Evolutionary conservation across 2,113 vertebrate genomes (phyloP), one percentile per base, ranked within the genome.

Genomic region (Plestiodon gilberti): DNA sequence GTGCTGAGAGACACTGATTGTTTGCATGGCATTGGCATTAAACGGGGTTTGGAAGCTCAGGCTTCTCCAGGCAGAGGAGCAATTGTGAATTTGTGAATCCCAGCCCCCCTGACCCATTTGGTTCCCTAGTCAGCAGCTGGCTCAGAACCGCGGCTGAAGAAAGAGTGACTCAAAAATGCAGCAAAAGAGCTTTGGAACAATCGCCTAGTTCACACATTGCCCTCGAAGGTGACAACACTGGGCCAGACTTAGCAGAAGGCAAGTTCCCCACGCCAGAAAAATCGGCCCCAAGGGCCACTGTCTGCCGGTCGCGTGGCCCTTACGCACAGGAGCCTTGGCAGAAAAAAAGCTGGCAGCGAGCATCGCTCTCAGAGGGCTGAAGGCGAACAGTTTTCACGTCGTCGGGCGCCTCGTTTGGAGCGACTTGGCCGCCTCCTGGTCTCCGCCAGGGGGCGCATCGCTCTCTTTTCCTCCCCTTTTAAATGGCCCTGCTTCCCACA

Each of bases 401-500:
- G n/a, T n/a, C n/a, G n/a, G n/a, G n/a, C n/a, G n/a, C n/a, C n/a
- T n/a, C n/a, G n/a, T n/a, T n/a, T n/a, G n/a, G 52, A 13, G 52
- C 13, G 6, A 55, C 59, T 14, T 6, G 25, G 22, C 52, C 2
- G 14, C 67, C 55, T 38, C 22, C 30, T 59, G 18, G 11, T 4
- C 48, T 38, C 23, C 18, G 4, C 14, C 9, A 33, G 86, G 80
- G 62, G 86, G 33, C 73, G 73, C 86, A 0, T 17, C 33, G 2
- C n/a, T 28, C 73, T 10, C n/a, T 69, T 59, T 40, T 30, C 10
- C 76, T 67, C 35, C 62, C 43, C 38, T 3, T n/a, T 14, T 43
- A 10, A 81, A 57, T 57, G 30, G 78, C 80, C 17, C 11, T 6
- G 62, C 52, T 82, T 87, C 86, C 86, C 86, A 87, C 86, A 77